Conservation (phyloP, 2,113 vertebrate genomes). For the Prochilodus magdalenae region DNA sequence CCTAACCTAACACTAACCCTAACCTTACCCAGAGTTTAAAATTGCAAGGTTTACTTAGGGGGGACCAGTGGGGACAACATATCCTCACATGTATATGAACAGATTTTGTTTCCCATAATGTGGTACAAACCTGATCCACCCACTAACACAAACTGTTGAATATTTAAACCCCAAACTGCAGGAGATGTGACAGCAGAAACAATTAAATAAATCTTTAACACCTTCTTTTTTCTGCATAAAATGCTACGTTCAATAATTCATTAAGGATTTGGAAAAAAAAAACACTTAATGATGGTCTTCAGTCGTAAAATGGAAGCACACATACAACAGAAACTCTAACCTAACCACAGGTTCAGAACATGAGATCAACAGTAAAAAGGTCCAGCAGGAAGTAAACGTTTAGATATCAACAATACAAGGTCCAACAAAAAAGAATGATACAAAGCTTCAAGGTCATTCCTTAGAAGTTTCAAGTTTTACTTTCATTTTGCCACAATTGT, state of each 20-base stretch:
- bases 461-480: too few species aligned
- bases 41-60: too few species aligned
- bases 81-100: too few species aligned
- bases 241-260: conserved; percentile 8
- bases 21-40: too few species aligned
- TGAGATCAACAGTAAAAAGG: neutral
- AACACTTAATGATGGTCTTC: neutral
- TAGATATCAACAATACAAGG: neutral
- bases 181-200: neutral
- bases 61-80: too few species aligned
- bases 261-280: neutral
- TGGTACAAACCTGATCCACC: neutral
- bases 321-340: neutral
- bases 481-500: too few species aligned
- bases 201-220: conserved; percentile 12
- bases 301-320: neutral
- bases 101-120: too few species aligned
- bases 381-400: neutral
- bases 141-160: neutral
- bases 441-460: too few species aligned
- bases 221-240: neutral
- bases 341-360: neutral
- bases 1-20: too few species aligned
- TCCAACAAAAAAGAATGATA: neutral
- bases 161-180: neutral